Evolutionary conservation across 2,888 invertebrate genomes (phyloP).

Genomic region (Serripes groenlandicus): DNA sequence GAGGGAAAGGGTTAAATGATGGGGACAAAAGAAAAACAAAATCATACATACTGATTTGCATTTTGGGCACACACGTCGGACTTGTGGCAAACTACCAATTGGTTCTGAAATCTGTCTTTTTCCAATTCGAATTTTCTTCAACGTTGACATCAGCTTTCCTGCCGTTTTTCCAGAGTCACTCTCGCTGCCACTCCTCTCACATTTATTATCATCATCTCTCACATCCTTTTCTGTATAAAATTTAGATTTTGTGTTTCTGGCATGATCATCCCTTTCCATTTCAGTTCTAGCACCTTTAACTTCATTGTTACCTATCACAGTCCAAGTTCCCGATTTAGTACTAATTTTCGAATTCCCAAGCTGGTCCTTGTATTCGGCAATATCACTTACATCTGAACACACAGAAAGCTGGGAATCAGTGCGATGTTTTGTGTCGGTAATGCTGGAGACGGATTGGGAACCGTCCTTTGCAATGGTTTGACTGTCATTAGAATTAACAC

Average conservation of each 20-base stretch:
- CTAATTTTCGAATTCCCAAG: background rate
- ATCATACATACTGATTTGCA: conserved; percentile 72
- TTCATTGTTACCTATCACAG: conserved; percentile 46
- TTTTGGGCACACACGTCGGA: conserved; percentile 51
- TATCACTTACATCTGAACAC: conserved; percentile 21
- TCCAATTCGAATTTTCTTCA: conserved; percentile 67
- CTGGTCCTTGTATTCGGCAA: background rate
- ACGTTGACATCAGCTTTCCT: conserved; percentile 64
- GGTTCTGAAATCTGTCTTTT: conserved; percentile 55
- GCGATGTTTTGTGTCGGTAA: background rate
- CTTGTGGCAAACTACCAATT: background rate
- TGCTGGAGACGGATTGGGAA: conserved; percentile 5
- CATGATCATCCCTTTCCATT: background rate
- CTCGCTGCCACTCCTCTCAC: conserved; percentile 11
- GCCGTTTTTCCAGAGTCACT: conserved; percentile 31
- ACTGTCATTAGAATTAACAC: conserved; percentile 47
- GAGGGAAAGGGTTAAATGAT: background rate
- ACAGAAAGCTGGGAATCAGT: conserved; percentile 6
- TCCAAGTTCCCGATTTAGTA: conserved; percentile 49
- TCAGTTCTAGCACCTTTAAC: conserved; percentile 14
- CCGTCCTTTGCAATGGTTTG: background rate
- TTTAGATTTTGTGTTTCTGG: conserved; percentile 2
- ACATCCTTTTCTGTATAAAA: conserved; percentile 5
- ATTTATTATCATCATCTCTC: background rate
- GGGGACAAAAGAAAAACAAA: background rate